Base-by-base conservation (phyloP, 2,888 invertebrate genomes). In the Cheiracanthium punctorium region DNA sequence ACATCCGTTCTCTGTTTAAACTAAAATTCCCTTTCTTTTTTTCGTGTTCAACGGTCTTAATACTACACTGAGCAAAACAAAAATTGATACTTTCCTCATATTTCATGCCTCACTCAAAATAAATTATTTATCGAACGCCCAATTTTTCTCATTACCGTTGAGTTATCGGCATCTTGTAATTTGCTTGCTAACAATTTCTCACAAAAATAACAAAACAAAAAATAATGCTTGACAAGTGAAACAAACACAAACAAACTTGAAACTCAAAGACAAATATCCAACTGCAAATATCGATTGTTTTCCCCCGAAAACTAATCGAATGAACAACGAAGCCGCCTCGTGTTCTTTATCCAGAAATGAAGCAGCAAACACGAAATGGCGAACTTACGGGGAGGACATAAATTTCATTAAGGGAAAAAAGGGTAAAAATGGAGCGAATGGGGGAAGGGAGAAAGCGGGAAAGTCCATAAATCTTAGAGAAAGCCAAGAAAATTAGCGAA, bases 221-320 rank as follows among this genome's bases (percentile, higher is more conserved):
- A 37, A 7, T 37, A 37, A 37, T 7, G 37, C 4, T 10, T 37
- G 37, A 37, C 2, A 1, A 52, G 52, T 14, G 17, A 32, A 67
- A 17, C 17, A 30, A 67, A 67, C 30, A 30, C 14, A 30, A 30
- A 12, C 12, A 32, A 24, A 14, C 1, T 12, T 14, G 1, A 29
- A 67, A 32, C 30, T 32, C 1, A 8, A 67, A 32, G 67, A 67
- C 32, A 67, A 67, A 67, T 32, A 30, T 30, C 30, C 32, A 0
- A 17, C 67, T 67, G 67, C 17, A 67, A 67, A 67, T 67, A 32
- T 67, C 30, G 58, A 58, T 58, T 58, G 58, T 58, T 58, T 58
- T 24, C 14, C 43, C 24, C 24, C 24, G 1, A 17, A 58, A 58
- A 58, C 24, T 58, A 58, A 58, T 58, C 58, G 58, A 58, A 58